Percentiles rank a stretch among this genome's conserved stretches.
Conservation (phyloP, 2,113 vertebrate species). For the Phodopus roborovskii region DNA sequence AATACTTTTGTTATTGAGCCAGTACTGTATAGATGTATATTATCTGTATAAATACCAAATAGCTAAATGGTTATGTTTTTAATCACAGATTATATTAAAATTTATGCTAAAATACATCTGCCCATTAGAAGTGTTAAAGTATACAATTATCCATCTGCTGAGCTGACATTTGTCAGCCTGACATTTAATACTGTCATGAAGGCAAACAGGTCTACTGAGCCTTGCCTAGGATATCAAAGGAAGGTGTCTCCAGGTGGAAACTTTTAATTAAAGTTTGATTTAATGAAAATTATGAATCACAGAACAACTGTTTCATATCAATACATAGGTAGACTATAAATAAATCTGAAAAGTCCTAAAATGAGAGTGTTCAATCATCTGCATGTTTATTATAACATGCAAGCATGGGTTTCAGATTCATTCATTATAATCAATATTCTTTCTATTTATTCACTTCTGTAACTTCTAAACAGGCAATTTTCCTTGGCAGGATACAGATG, state of each 20-base stretch:
- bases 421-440: not conserved
- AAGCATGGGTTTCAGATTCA: not conserved
- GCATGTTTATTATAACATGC: not conserved
- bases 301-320: slow-evolving; percentile 57
- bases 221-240: slow-evolving; percentile 54
- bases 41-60: slow-evolving; percentile 43
- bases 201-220: slow-evolving; percentile 56
- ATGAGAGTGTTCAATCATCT: slow-evolving; percentile 30
- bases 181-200: slow-evolving; percentile 74
- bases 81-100: slow-evolving; percentile 58
- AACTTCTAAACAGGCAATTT: not conserved
- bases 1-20: not conserved
- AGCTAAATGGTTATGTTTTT: slow-evolving; percentile 20
- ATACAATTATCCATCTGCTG: slow-evolving; percentile 68
- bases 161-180: slow-evolving; percentile 75
- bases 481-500: not conserved
- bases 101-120: slow-evolving; percentile 66
- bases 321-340: slow-evolving; percentile 26
- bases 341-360: slow-evolving; percentile 42
- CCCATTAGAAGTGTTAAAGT: slow-evolving; percentile 58
- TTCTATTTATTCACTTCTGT: not conserved
- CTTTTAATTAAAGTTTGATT: slow-evolving; percentile 76
- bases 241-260: slow-evolving; percentile 68
- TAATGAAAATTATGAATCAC: slow-evolving; percentile 73
- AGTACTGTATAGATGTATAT: not conserved